Conservation (phyloP, 2,113 vertebrate genomes). For the Epinephelus cyanopodus region DNA sequence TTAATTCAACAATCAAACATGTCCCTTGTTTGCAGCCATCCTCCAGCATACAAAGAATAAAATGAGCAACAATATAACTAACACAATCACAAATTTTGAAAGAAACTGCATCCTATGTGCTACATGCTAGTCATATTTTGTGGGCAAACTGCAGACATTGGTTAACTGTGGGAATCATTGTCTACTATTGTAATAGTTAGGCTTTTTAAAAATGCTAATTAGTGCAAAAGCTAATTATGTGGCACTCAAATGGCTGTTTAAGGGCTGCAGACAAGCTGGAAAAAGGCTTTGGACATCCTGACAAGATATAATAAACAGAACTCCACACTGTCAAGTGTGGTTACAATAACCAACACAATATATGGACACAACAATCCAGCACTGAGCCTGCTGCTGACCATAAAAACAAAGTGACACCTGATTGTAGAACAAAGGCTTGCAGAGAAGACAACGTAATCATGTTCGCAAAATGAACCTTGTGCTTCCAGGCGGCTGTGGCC, state of each 20-base stretch:
- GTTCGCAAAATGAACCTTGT: slow-evolving; percentile 2
- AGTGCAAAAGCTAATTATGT: not conserved
- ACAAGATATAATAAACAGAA: not conserved
- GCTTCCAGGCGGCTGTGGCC: not conserved
- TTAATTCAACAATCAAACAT: not conserved
- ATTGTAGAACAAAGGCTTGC: not conserved
- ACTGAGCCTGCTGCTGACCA: not conserved
- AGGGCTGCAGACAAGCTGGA: not conserved
- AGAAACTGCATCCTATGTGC: not conserved
- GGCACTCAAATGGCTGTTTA: not conserved
- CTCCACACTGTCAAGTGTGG: not conserved
- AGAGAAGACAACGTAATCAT: not conserved
- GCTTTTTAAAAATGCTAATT: too few species aligned
- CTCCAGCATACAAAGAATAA: not conserved
- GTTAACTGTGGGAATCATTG: not conserved
- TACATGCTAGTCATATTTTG: not conserved
- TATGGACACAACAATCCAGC: not conserved
- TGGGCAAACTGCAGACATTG: not conserved
- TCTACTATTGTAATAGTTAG: not conserved
- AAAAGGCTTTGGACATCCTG: not conserved
- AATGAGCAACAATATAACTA: not conserved
- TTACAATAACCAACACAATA: slow-evolving; percentile 22
- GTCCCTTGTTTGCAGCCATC: not conserved
- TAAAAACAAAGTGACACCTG: slow-evolving; percentile 6
- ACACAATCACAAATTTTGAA: not conserved